Conservation (phyloP, 2,113 vertebrate species). For the Limanda limanda region DNA sequence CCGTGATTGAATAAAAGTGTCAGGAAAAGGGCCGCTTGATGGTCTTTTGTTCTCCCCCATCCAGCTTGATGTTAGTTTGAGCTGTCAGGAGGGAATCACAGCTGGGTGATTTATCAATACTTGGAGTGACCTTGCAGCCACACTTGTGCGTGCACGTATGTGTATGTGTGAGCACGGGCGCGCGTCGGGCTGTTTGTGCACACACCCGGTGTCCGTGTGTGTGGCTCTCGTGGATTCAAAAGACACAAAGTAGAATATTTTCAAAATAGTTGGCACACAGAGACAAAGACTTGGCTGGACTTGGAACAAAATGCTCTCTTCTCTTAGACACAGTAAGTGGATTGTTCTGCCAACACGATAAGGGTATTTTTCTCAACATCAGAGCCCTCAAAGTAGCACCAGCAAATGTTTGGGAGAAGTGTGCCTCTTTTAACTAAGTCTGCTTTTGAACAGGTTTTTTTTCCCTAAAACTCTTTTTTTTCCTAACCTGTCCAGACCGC, state of each 20-base stretch:
- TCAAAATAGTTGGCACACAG: constrained; percentile 76
- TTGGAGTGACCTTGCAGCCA: constrained; percentile 96
- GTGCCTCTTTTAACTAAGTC: constrained; percentile 70
- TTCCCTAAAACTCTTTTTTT: constrained; percentile 19
- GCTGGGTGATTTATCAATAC: constrained; percentile 99
- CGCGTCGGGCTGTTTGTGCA: constrained; percentile 6
- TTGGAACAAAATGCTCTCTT: constrained; percentile 74
- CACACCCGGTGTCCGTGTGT: constrained; percentile 40
- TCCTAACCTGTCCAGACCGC: constrained; percentile 55
- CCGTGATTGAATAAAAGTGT: constrained; percentile 99
- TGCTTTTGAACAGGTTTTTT: constrained; percentile 66
- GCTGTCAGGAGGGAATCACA: constrained; percentile 99
- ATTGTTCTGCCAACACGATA: constrained; percentile 80
- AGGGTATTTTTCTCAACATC: constrained; percentile 75
- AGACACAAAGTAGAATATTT: constrained; percentile 78
- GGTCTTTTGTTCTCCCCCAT: constrained; percentile 99
- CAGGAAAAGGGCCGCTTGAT: constrained; percentile 99
- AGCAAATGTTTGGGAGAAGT: constrained; percentile 70
- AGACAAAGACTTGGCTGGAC: constrained; percentile 78
- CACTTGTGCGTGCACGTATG: constrained; percentile 45
- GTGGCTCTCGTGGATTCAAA: constrained; percentile 70
- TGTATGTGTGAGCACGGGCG: constrained; percentile 29
- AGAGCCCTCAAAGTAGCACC: constrained; percentile 71
- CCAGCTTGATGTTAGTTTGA: constrained; percentile 99
- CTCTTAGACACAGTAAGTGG: constrained; percentile 75